These are phyloP conservation scores for Phataginus tricuspis DNA, from an alignment of 2,797 vertebrate species.

Conservation along the genomic window DNA sequence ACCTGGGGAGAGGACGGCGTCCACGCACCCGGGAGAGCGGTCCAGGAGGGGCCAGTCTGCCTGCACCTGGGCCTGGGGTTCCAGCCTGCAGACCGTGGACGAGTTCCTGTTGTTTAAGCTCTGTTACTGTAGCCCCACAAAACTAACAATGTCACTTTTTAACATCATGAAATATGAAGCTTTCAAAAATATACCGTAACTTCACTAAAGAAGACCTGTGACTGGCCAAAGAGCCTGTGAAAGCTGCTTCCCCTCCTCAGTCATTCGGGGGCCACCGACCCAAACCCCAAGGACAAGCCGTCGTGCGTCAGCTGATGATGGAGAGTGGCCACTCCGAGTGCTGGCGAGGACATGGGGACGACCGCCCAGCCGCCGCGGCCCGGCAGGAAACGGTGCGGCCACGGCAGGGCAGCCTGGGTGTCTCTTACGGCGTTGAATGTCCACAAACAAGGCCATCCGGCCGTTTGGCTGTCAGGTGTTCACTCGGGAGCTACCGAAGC, in stretches of 20 bases:
- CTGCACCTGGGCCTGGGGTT: accelerated
- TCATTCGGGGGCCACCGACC: accelerated
- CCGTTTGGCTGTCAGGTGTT: accelerated
- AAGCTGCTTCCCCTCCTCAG: accelerated
- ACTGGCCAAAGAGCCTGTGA: accelerated
- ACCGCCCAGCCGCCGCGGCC: too few relatives aligned
- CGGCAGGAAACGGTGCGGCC: neutral
- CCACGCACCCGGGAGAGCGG: too few relatives aligned
- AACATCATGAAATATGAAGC: accelerated
- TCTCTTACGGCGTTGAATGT: accelerated
- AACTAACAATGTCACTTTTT: too few relatives aligned
- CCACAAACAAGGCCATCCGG: accelerated
- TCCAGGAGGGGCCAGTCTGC: accelerated
- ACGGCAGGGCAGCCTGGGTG: accelerated
- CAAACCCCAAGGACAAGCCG: accelerated
- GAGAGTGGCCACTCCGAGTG: too few relatives aligned
- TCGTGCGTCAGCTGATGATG: accelerated
- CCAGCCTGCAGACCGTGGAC: too few relatives aligned
- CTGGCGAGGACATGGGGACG: too few relatives aligned
- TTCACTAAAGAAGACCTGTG: neutral
- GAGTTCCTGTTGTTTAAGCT: neutral
- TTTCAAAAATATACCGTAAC: too few relatives aligned
- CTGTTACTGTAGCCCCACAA: accelerated
- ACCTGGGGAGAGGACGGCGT: accelerated
- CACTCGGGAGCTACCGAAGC: accelerated